Evolutionary conservation across 2,888 invertebrate species (phyloP), one percentile per base, ranked within the genome.

Genomic region (Catocala nupta): DNA sequence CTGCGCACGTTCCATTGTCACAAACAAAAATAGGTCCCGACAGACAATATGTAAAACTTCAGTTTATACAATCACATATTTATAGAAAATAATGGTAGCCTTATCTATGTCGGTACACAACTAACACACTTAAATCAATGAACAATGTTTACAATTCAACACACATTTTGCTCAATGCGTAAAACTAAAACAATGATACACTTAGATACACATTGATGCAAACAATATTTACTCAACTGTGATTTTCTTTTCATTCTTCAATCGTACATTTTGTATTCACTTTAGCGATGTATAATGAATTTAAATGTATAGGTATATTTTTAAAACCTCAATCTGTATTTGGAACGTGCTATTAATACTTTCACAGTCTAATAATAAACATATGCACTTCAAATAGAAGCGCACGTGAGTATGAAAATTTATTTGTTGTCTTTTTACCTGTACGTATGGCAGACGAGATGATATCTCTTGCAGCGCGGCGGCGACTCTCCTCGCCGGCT

Each of bases 391-490:
- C 9, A 39, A 39, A 39, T 39, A 39, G 36, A 39, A 7, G 36
- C 0, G 36, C 36, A 39, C 36, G 8, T 39, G 36, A 25, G 4
- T 25, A 3, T 25, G 8, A 39, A 39, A 39, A 39, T 39, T 39
- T 39, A 39, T 39, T 39, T 1, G 8, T 3, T 6, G 10, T 47
- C 3, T 53, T 48, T 68, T 70, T 75, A 93, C 94, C 94, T 68
- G 93, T 92, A 68, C 93, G 95, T 81, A 97, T 96, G 76, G 96
- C 96, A 84, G 96, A 95, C 70, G 96, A 96, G 71, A 97, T 97
- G 78, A 97, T 96, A 82, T 96, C 96, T 58, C 96, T 95, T 1
- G 97, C 97, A 76, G 96, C 96, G 82, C 96, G 96, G 52, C 96
- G 92, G 55, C 92, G 86, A 57, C 75, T 78, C 85, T 94, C 85